These are phyloP conservation scores for Platysternon megacephalum DNA, from an alignment of 2,113 vertebrate genomes.

Conservation along the genomic window DNA sequence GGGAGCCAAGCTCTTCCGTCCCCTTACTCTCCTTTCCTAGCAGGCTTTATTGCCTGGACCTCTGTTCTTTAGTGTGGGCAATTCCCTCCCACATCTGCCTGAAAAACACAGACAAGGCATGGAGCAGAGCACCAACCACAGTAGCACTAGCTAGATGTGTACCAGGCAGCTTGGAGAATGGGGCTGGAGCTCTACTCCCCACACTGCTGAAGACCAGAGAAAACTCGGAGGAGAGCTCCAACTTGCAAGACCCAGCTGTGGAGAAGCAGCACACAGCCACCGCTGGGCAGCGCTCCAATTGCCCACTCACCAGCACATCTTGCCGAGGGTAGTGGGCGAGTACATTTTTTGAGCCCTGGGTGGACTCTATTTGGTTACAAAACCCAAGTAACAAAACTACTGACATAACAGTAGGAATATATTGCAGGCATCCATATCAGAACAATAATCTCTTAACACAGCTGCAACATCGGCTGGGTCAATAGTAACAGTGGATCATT, in stretches of 20 bases:
- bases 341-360: neutral
- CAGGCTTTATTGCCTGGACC: fast-evolving
- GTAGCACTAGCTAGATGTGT: neutral
- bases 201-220: neutral
- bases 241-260: neutral
- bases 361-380: neutral
- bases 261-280: neutral
- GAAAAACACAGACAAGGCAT: neutral
- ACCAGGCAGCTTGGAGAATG: neutral
- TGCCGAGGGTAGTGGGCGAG: neutral
- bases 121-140: no score
- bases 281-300: neutral
- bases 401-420: neutral
- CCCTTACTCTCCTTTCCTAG: neutral
- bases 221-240: neutral
- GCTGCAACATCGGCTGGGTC: neutral
- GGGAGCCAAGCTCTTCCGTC: neutral
- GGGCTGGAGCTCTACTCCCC: neutral
- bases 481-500: neutral
- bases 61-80: fast-evolving
- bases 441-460: neutral
- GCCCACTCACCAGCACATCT: neutral
- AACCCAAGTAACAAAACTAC: neutral
- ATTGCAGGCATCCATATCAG: neutral
- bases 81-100: neutral